phyloP scores from a whole-genome alignment of 1,140 invertebrate genomes.

The Camponotus floridanus region DNA sequence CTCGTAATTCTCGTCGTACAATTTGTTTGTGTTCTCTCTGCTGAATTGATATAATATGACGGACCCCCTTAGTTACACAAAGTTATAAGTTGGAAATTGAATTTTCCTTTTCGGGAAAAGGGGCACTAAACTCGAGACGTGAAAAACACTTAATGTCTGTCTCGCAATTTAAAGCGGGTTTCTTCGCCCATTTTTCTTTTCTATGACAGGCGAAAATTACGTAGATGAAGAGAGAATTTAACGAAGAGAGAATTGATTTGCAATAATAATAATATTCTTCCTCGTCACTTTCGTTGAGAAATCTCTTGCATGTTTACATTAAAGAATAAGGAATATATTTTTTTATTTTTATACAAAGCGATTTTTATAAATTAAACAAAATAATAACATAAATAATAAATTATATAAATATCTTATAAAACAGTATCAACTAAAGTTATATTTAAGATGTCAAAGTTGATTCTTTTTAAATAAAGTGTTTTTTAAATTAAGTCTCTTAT shows the following conservation, averaged over 20 bases:
- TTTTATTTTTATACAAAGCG: too few species aligned
- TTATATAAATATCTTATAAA: too few species aligned
- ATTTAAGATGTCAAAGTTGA: too few species aligned
- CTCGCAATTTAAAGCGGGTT: neutral
- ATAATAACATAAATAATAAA: too few species aligned
- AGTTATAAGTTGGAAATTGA: neutral
- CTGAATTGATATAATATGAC: neutral
- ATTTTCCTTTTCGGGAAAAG: neutral
- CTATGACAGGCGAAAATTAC: neutral
- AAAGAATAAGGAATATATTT: too few species aligned
- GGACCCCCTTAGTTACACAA: neutral
- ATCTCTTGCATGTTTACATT: too few species aligned
- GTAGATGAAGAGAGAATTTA: neutral
- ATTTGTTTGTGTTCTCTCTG: constrained; percentile 24
- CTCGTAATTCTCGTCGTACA: neutral
- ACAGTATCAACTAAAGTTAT: too few species aligned
- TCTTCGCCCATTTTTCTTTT: neutral
- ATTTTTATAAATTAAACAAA: too few species aligned
- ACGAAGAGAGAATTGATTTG: neutral
- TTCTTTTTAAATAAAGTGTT: too few species aligned
- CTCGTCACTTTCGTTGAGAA: too few species aligned
- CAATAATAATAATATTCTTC: too few species aligned
- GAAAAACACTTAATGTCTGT: neutral
- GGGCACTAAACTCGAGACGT: neutral
- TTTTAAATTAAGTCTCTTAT: too few species aligned